These are phyloP conservation scores for Montipora efflorescens DNA, from an alignment of 64 coral and sea anemone genomes.

Conservation along the genomic window DNA sequence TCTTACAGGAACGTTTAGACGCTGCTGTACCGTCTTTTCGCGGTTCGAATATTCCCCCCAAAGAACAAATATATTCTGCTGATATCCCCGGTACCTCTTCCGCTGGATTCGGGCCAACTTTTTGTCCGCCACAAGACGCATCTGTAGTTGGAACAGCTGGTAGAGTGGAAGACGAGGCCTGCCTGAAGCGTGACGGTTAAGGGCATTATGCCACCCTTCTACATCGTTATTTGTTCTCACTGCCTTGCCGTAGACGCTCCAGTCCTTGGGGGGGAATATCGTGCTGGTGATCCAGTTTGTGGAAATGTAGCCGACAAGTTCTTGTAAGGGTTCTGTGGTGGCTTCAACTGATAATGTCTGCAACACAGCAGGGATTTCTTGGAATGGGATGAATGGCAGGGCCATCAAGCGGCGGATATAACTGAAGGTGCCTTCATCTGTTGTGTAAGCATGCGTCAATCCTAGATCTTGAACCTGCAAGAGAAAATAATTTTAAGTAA, in stretches of 20 bases:
- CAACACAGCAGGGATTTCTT: background rate
- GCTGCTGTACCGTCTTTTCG: background rate
- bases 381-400: background rate
- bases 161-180: slow-evolving; percentile 29
- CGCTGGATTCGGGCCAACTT: slow-evolving; percentile 23
- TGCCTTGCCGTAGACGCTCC: too few species aligned
- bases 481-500: background rate
- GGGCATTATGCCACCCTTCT: background rate
- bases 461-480: background rate
- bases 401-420: background rate
- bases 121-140: slow-evolving; percentile 46
- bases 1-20: background rate
- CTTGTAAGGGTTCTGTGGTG: background rate
- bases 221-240: too few species aligned
- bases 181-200: background rate
- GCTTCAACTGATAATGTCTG: background rate
- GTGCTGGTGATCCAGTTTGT: too few species aligned
- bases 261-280: too few species aligned
- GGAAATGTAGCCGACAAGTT: background rate
- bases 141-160: slow-evolving; percentile 46
- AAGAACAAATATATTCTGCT: background rate
- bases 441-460: background rate
- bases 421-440: background rate
- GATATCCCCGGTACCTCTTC: background rate
- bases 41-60: background rate